A percentile compares a stretch with the other conserved stretches of the same genome.
Conservation (phyloP, 1,140 invertebrate genomes). For the Brachionus asplanchnoidis region DNA sequence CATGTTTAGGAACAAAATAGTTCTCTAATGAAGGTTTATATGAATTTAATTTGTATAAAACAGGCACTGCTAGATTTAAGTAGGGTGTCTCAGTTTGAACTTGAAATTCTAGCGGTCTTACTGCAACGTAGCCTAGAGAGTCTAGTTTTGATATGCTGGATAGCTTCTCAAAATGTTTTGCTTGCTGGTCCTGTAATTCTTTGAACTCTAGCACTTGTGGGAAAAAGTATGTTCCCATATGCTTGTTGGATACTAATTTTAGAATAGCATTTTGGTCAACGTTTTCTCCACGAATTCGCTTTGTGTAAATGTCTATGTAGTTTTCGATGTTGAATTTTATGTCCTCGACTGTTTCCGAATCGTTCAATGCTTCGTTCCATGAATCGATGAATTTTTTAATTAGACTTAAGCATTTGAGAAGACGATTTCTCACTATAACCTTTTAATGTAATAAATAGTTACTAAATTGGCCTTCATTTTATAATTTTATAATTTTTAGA, state of each 20-base stretch:
- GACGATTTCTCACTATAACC: constrained; percentile 34
- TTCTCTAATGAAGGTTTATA: background rate
- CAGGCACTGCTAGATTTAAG: constrained; percentile 45
- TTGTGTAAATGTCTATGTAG: background rate
- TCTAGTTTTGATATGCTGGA: constrained; percentile 27
- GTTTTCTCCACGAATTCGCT: background rate
- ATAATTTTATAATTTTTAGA: background rate
- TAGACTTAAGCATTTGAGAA: background rate
- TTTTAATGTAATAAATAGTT: background rate
- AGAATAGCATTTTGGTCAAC: background rate
- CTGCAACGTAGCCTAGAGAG: constrained; percentile 46
- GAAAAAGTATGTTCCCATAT: background rate
- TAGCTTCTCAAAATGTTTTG: constrained; percentile 36
- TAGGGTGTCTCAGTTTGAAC: constrained; percentile 53
- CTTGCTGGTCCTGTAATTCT: constrained; percentile 40
- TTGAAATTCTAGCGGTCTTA: constrained; percentile 48
- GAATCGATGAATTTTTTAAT: constrained; percentile 26
- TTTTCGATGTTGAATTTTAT: constrained; percentile 23
- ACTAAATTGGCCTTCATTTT: no score
- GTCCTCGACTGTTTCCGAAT: background rate
- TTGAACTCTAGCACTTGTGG: constrained; percentile 20
- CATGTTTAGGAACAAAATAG: constrained; percentile 5
- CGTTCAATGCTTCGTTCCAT: constrained; percentile 6
- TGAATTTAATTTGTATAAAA: background rate
- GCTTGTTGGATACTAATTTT: background rate